Conservation (phyloP, 2,797 vertebrate genomes). For the Antrozous pallidus region DNA sequence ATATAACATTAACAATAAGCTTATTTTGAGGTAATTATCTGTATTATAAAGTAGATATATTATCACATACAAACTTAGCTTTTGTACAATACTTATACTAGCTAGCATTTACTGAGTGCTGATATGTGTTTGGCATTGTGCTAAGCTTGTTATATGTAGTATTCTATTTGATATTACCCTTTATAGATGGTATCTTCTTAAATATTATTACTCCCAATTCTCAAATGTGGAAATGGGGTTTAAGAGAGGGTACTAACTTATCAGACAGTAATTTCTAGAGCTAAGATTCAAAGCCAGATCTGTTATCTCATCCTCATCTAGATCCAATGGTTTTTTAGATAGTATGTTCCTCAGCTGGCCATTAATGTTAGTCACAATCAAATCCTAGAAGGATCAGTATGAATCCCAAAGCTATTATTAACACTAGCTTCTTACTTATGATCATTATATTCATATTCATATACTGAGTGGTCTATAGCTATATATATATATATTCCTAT, state of each 20-base stretch:
- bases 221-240: constrained; percentile 2
- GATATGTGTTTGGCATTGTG: background rate
- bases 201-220: constrained; percentile 34
- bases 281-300: background rate
- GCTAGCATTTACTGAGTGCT: background rate
- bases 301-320: background rate
- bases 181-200: constrained; percentile 31
- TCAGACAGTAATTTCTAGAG: background rate
- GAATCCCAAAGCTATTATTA: background rate
- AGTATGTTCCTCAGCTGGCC: background rate
- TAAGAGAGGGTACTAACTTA: background rate
- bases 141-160: background rate
- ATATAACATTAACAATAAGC: background rate
- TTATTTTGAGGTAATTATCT: constrained; percentile 31
- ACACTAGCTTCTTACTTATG: background rate
- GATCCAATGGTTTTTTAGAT: background rate
- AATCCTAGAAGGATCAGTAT: background rate
- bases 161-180: background rate
- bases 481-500: background rate
- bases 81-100: background rate
- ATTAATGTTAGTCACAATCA: background rate
- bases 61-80: background rate
- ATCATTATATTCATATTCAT: background rate
- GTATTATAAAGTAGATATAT: background rate
- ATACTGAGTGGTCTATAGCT: background rate